Evolutionary conservation across 2,888 invertebrate genomes (phyloP).

Genomic region (Argyresthia goedartella): DNA sequence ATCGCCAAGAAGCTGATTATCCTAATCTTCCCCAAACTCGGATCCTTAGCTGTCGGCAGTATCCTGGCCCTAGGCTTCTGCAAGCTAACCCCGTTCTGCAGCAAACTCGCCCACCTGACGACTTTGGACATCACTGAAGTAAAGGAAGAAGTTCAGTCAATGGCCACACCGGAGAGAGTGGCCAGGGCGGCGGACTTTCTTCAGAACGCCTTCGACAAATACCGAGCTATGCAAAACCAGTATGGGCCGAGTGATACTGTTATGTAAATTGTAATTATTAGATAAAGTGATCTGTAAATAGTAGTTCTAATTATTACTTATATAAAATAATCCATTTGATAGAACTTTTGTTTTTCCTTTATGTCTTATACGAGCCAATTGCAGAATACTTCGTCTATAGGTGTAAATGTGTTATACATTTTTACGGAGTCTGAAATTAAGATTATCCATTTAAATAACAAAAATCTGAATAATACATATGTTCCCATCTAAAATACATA

Average conservation of each 20-base stretch:
- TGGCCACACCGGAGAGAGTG: constrained; percentile 63
- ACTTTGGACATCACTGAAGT: background rate
- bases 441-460: too few species aligned
- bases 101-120: constrained; percentile 38
- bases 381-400: too few species aligned
- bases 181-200: constrained; percentile 60
- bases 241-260: background rate
- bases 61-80: constrained; percentile 61
- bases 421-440: too few species aligned
- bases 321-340: background rate
- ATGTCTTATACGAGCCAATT: too few species aligned
- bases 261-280: background rate
- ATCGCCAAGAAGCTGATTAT: constrained; percentile 15
- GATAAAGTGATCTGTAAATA: constrained; percentile 1
- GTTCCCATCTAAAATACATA: too few species aligned
- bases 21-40: constrained; percentile 18
- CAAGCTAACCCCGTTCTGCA: constrained; percentile 67
- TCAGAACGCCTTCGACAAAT: constrained; percentile 64
- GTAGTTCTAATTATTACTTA: background rate
- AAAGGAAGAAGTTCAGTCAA: constrained; percentile 38
- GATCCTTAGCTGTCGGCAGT: constrained; percentile 24
- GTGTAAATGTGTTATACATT: too few species aligned
- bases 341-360: background rate
- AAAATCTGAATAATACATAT: too few species aligned
- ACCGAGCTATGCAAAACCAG: constrained; percentile 20